phyloP scores from a whole-genome alignment of 37 sponge, comb jelly and placozoan genomes.

The Aplysina aerophoba region DNA sequence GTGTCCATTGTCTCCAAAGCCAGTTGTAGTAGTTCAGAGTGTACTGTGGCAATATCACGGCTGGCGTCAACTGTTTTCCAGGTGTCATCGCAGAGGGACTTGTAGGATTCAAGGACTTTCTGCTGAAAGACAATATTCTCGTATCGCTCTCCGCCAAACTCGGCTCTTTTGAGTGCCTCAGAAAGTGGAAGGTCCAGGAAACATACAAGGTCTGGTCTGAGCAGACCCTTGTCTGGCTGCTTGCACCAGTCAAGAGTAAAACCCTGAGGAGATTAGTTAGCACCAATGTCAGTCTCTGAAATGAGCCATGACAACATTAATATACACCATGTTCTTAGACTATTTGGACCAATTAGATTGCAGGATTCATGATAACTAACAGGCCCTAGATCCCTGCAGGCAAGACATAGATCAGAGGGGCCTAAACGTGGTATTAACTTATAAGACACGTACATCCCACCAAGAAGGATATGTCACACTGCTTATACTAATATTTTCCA shows the following conservation, averaged over 20 bases:
- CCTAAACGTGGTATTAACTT: too few relatives aligned
- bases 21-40: conserved; percentile 42
- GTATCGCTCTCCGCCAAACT: conserved; percentile 87
- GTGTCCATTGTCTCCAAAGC: conserved; percentile 28
- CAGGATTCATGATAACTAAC: too few relatives aligned
- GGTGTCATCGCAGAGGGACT: conserved; percentile 37
- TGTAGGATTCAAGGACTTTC: conserved; percentile 52
- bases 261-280: conserved; percentile 28
- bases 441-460: too few relatives aligned
- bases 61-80: conserved; percentile 79
- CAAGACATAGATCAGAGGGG: too few relatives aligned
- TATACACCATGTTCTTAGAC: too few relatives aligned
- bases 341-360: too few relatives aligned
- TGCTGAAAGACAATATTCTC: conserved; percentile 72
- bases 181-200: conserved; percentile 65
- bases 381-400: too few relatives aligned
- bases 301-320: too few relatives aligned
- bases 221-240: conserved; percentile 76
- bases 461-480: too few relatives aligned
- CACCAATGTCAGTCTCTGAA: too few relatives aligned
- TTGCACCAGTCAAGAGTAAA: conserved; percentile 85
- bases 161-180: conserved; percentile 58
- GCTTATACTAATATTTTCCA: too few relatives aligned
- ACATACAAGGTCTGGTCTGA: conserved; percentile 81
- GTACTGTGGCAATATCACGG: conserved; percentile 54